Evolutionary conservation across 2,113 vertebrate species (phyloP).

Genomic region (Takifugu flavidus): DNA sequence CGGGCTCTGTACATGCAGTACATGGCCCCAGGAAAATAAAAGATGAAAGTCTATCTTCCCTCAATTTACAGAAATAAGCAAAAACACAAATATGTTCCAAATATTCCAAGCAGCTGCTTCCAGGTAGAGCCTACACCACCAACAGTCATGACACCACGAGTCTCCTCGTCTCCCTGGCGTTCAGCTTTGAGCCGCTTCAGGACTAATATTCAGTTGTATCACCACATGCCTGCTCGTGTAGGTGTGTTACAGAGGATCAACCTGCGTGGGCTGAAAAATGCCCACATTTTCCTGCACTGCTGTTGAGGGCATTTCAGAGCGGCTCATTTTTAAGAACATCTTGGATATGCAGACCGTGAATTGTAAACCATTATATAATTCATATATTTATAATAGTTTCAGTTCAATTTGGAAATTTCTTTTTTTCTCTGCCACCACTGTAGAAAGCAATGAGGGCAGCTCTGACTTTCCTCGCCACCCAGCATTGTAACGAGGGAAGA

Average conservation of each 20-base stretch:
- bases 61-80: conserved; percentile 27
- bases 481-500: too few species aligned
- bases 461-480: too few species aligned
- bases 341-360: neutral
- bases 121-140: neutral
- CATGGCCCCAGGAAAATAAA: neutral
- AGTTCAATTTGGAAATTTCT: neutral
- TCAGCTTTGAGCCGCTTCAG: conserved; percentile 27
- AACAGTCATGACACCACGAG: conserved; percentile 25
- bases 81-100: conserved; percentile 57
- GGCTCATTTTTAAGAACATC: neutral
- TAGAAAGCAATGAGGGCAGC: neutral
- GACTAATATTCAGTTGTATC: conserved; percentile 34
- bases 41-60: neutral
- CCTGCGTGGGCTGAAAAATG: conserved; percentile 68
- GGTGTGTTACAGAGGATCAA: conserved; percentile 61
- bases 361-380: neutral
- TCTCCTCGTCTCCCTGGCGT: conserved; percentile 40
- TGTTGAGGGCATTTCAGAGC: conserved; percentile 58
- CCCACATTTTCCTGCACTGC: conserved; percentile 54
- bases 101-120: conserved; percentile 45
- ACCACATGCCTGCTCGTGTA: conserved; percentile 31
- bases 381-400: neutral
- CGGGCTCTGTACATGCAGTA: too few species aligned
- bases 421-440: neutral